These are phyloP conservation scores for Acropternis orthonyx DNA, from an alignment of 2,797 vertebrate genomes.

Conservation along the genomic window DNA sequence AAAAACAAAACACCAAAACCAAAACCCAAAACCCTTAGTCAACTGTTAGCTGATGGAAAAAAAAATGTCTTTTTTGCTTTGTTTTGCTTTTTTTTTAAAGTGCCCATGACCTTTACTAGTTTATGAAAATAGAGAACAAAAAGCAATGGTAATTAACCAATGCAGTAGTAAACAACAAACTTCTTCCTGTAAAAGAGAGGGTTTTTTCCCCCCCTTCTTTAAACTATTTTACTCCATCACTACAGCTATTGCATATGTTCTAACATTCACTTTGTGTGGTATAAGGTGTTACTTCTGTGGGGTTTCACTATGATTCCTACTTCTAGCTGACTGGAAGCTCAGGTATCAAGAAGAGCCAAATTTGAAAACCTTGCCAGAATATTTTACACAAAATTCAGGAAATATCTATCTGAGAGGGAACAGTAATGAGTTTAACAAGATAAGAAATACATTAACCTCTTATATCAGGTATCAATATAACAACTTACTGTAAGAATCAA, in stretches of 20 bases:
- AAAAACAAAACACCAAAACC: too few relatives aligned
- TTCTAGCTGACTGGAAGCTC: not conserved
- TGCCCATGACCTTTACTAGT: not conserved
- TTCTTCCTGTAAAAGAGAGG: not conserved
- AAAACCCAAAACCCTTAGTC: not conserved
- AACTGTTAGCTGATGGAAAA: not conserved
- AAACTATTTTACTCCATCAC: not conserved
- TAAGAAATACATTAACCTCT: not conserved
- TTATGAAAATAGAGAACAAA: not conserved
- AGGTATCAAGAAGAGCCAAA: not conserved
- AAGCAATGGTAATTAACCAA: not conserved
- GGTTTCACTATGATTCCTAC: not conserved
- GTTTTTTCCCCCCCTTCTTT: accelerated
- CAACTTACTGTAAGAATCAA: not conserved
- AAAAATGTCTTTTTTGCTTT: not conserved
- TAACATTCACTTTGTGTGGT: not conserved
- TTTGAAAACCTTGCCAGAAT: not conserved
- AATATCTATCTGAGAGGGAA: not conserved
- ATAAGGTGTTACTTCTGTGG: not conserved
- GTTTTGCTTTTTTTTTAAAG: not conserved
- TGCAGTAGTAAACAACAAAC: not conserved
- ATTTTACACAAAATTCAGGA: not conserved
- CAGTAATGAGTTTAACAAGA: not conserved
- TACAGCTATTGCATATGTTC: not conserved
- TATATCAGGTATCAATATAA: not conserved